Percentiles rank a stretch among this genome's conserved stretches.
Conservation (phyloP, 1,140 invertebrate genomes). For the Megalopta genalis region DNA sequence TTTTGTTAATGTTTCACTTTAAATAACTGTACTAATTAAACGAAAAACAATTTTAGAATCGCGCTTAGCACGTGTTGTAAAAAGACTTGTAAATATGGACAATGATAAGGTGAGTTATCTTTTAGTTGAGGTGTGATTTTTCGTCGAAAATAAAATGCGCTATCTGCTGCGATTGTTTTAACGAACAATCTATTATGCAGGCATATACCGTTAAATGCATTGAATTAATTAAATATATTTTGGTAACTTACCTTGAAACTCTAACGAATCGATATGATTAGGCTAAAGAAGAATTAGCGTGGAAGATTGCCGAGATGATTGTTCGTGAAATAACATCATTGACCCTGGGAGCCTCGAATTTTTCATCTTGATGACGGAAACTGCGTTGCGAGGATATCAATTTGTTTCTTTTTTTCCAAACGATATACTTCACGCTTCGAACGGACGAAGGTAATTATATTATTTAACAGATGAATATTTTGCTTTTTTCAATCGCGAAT, state of each 20-base stretch:
- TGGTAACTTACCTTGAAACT: too few species aligned
- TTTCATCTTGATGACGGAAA: constrained; percentile 70
- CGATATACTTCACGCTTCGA: constrained; percentile 25
- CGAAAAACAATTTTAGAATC: constrained; percentile 78
- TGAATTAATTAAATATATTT: not conserved
- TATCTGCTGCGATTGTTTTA: not conserved
- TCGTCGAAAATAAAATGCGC: too few species aligned
- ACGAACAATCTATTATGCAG: too few species aligned
- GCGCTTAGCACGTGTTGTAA: constrained; percentile 85
- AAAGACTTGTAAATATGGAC: constrained; percentile 88
- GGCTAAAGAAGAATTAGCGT: constrained; percentile 95
- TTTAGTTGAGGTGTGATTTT: too few species aligned
- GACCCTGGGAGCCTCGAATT: constrained; percentile 82
- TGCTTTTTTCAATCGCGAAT: constrained; percentile 6
- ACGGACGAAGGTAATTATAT: constrained; percentile 32
- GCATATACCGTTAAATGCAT: too few species aligned
- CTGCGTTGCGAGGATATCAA: constrained; percentile 11
- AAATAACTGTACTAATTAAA: not conserved
- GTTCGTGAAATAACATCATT: constrained; percentile 94
- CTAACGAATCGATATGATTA: constrained; percentile 67
- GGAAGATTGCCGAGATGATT: constrained; percentile 97
- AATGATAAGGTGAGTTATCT: constrained; percentile 84
- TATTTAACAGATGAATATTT: constrained; percentile 2
- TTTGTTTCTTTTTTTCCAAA: constrained; percentile 12
- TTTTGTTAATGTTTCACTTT: not conserved